phyloP scores from a whole-genome alignment of 2,797 vertebrate genomes.

The Ctenochaetus hawaiiensis region DNA sequence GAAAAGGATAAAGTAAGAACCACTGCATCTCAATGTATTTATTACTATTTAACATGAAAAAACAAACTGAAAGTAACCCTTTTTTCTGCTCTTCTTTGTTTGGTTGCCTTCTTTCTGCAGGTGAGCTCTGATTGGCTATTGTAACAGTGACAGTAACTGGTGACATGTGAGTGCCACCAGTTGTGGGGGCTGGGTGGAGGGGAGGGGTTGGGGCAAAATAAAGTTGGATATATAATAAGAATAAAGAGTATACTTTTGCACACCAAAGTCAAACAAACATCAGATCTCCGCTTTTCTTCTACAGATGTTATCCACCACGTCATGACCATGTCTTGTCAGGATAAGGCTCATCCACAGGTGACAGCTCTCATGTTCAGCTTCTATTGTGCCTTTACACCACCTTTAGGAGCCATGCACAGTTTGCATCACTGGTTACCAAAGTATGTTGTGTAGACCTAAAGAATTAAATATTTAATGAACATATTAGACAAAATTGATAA shows the following conservation, averaged over 20 bases:
- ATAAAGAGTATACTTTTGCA: slow-evolving; percentile 89
- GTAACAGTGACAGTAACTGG: slow-evolving; percentile 87
- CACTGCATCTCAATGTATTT: slow-evolving; percentile 93
- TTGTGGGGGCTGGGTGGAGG: slow-evolving; percentile 78
- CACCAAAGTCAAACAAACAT: slow-evolving; percentile 85
- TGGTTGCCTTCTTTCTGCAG: slow-evolving; percentile 89
- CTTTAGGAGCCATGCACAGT: not conserved
- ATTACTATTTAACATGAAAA: slow-evolving; percentile 92
- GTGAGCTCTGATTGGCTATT: slow-evolving; percentile 88
- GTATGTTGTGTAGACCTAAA: not conserved
- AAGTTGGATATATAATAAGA: slow-evolving; percentile 88
- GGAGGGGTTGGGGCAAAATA: slow-evolving; percentile 81
- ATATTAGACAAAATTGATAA: not conserved
- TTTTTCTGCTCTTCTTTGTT: slow-evolving; percentile 90
- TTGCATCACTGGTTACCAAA: not conserved
- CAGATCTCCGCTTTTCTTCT: slow-evolving; percentile 80
- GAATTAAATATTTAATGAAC: not conserved
- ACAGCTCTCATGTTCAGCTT: not conserved
- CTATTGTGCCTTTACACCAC: not conserved
- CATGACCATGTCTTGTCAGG: slow-evolving; percentile 23
- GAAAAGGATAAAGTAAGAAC: slow-evolving; percentile 88
- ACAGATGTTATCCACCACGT: slow-evolving; percentile 39
- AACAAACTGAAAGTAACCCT: slow-evolving; percentile 86
- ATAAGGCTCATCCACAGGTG: slow-evolving; percentile 1
- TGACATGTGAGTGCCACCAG: slow-evolving; percentile 80